Conservation (phyloP, 2,888 invertebrate species). For the Chrysopilus asiliformis region DNA sequence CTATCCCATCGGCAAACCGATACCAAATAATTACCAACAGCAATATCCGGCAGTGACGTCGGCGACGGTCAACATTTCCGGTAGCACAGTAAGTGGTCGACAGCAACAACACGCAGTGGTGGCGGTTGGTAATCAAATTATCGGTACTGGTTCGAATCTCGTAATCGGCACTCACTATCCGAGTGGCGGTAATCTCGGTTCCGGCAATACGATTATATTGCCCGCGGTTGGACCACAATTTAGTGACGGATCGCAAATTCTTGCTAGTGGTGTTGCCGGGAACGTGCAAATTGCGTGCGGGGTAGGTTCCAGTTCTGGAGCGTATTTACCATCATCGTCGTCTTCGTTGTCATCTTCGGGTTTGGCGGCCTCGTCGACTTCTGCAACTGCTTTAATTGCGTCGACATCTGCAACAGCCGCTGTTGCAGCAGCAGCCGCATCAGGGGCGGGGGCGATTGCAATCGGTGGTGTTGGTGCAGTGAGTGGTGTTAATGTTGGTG, state of each 20-base stretch:
- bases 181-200: not conserved
- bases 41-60: too few relatives aligned
- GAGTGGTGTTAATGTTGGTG: conserved; percentile 6
- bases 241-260: not conserved
- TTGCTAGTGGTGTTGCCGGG: not conserved
- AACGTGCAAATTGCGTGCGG: too few relatives aligned
- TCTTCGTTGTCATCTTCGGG: not conserved
- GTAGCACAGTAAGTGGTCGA: too few relatives aligned
- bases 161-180: too few relatives aligned
- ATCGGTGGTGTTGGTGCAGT: conserved; percentile 1
- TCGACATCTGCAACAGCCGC: conserved; percentile 27
- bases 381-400: conserved; percentile 8
- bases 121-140: not conserved
- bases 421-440: conserved; percentile 17
- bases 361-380: not conserved
- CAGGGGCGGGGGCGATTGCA: conserved; percentile 16
- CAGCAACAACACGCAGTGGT: conserved; percentile 17
- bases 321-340: too few relatives aligned
- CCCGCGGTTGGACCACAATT: not conserved
- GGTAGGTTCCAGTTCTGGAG: too few relatives aligned
- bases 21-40: too few relatives aligned
- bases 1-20: too few relatives aligned
- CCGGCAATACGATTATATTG: not conserved
- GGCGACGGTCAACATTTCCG: too few relatives aligned
- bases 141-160: not conserved